Evolutionary conservation across 1,140 invertebrate species (phyloP).

Genomic region (Holcopasites calliopsidis): DNA sequence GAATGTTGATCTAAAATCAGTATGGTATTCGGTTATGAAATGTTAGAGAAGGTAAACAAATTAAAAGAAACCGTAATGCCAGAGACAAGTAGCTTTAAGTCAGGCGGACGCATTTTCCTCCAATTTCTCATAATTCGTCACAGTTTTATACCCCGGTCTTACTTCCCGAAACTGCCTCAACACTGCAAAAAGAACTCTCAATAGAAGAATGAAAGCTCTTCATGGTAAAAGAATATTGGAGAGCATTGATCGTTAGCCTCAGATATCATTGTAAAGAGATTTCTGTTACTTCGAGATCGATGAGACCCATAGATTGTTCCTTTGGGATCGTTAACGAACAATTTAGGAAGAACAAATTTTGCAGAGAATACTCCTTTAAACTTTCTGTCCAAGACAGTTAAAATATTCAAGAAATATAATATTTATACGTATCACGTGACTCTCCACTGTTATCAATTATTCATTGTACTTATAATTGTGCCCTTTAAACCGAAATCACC

Average conservation of each 20-base stretch:
- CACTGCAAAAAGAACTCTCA: not conserved
- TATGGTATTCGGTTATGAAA: not conserved
- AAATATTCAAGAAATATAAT: too few relatives aligned
- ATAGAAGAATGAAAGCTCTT: not conserved
- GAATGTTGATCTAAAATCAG: not conserved
- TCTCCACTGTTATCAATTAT: too few relatives aligned
- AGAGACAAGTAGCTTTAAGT: not conserved
- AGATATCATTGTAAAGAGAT: not conserved
- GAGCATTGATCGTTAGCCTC: not conserved
- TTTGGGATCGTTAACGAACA: not conserved
- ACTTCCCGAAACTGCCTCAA: not conserved
- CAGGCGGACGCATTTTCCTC: not conserved
- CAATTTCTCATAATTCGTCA: constrained; percentile 8
- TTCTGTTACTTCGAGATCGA: not conserved
- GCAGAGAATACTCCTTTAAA: too few relatives aligned
- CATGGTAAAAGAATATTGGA: not conserved
- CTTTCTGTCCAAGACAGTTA: too few relatives aligned
- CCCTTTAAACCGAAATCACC: constrained; percentile 40
- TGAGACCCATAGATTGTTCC: not conserved
- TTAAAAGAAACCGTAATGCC: not conserved
- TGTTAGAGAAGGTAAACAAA: not conserved
- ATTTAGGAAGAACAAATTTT: not conserved
- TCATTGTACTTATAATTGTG: too few relatives aligned
- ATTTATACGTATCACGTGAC: too few relatives aligned
- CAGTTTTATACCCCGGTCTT: not conserved